Evolutionary conservation across 2,113 vertebrate genomes (phyloP).

Genomic region (Eleginops maclovinus): DNA sequence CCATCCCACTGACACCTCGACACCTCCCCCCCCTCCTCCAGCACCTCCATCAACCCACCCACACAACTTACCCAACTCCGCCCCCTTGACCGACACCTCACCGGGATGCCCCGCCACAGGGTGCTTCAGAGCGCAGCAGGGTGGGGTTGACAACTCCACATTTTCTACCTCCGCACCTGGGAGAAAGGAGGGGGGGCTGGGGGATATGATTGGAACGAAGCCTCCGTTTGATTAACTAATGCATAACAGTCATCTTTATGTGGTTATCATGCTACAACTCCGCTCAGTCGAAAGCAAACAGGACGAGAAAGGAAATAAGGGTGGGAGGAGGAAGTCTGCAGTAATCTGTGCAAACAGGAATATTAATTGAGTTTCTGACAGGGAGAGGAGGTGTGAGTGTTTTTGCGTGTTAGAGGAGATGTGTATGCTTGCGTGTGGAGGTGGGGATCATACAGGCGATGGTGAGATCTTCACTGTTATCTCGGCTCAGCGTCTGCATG

Average conservation of each 20-base stretch:
- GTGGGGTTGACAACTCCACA: not conserved
- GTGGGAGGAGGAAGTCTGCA: conserved; percentile 43
- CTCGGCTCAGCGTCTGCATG: conserved; percentile 25
- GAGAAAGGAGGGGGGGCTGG: not conserved
- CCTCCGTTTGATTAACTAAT: conserved; percentile 66
- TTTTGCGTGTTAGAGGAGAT: conserved; percentile 12
- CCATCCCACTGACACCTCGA: conserved; percentile 44
- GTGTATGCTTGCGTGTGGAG: conserved; percentile 48
- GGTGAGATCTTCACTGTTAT: conserved; percentile 55
- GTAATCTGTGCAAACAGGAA: conserved; percentile 75
- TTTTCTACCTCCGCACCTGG: conserved; percentile 27
- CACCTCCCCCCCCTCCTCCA: conserved; percentile 23
- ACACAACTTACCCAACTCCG: conserved; percentile 48
- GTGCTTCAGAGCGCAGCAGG: conserved; percentile 48
- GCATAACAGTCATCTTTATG: conserved; percentile 56
- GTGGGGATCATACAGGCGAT: conserved; percentile 14
- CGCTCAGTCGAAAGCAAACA: conserved; percentile 54
- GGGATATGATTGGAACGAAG: not conserved
- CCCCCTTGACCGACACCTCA: conserved; percentile 67
- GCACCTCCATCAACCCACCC: conserved; percentile 34
- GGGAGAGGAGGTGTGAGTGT: conserved; percentile 38
- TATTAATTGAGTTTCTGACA: conserved; percentile 77
- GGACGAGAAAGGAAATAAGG: conserved; percentile 46
- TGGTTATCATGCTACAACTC: conserved; percentile 55
- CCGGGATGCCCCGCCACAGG: conserved; percentile 35